These are phyloP conservation scores for Mastomys coucha DNA, from an alignment of 2,113 vertebrate genomes.

Conservation along the genomic window DNA sequence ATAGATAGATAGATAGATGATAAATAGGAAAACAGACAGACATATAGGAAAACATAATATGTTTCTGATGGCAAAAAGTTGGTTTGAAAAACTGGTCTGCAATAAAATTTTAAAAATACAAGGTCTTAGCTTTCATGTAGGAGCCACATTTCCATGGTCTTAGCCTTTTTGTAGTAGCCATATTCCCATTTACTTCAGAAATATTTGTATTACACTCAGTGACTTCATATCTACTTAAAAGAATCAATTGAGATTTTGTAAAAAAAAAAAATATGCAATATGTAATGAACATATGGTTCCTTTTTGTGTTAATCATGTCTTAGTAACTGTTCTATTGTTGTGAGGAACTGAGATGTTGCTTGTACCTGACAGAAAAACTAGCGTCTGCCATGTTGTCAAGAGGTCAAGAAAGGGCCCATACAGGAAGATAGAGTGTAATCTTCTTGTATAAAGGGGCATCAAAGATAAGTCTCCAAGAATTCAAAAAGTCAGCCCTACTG, in stretches of 20 bases:
- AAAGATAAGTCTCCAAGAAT: background rate
- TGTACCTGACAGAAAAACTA: background rate
- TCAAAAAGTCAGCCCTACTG: background rate
- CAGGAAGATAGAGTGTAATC: background rate
- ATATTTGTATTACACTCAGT: background rate
- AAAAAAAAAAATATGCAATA: constrained; percentile 40
- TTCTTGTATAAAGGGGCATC: background rate
- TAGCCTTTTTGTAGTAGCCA: background rate
- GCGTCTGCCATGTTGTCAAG: background rate
- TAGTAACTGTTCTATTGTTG: background rate
- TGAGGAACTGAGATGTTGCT: background rate
- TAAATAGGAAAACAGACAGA: background rate
- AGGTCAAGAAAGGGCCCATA: constrained; percentile 7
- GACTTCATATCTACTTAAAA: background rate
- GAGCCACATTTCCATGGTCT: background rate
- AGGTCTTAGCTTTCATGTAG: background rate
- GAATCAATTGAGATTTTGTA: constrained; percentile 34
- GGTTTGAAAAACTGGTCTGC: background rate
- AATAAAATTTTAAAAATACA: constrained; percentile 1
- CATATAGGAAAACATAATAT: background rate
- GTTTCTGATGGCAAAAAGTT: too few relatives aligned
- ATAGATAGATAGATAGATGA: background rate
- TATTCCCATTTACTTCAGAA: background rate
- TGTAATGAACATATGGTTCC: background rate
- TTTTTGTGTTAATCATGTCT: background rate